phyloP scores from a whole-genome alignment of 2,888 invertebrate genomes.

The Pammene aurita region DNA sequence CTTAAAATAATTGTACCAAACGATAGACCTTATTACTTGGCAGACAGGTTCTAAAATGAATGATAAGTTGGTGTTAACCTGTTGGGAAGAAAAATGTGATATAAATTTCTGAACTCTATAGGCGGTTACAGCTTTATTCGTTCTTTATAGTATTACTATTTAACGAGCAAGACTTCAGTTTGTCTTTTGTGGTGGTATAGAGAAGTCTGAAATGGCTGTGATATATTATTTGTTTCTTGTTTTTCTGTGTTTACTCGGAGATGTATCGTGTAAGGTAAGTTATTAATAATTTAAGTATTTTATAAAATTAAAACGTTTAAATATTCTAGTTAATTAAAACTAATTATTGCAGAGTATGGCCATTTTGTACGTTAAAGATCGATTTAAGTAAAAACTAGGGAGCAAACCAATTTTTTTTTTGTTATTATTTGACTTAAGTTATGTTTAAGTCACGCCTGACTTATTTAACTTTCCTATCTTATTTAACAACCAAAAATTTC shows the following conservation, averaged over 20 bases:
- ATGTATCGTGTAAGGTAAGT: conserved; percentile 23
- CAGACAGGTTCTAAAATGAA: background rate
- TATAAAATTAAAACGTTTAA: no score
- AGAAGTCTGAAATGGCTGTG: conserved; percentile 32
- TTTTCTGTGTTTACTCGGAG: conserved; percentile 6
- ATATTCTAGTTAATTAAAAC: no score
- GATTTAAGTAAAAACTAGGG: no score
- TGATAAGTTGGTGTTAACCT: background rate
- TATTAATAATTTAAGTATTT: background rate
- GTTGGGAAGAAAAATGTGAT: background rate
- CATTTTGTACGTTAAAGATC: no score
- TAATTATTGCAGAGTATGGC: no score
- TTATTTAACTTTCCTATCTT: no score
- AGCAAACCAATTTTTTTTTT: no score
- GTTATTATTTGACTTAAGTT: no score
- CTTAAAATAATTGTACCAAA: background rate
- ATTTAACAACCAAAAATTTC: no score
- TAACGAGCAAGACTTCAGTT: conserved; percentile 25
- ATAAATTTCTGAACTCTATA: background rate
- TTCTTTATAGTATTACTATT: background rate
- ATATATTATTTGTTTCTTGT: conserved; percentile 7
- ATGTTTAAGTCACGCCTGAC: no score
- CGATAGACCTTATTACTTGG: background rate
- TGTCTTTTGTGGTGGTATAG: conserved; percentile 28
- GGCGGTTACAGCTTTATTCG: background rate